Base-by-base conservation (phyloP, 2,888 invertebrate genomes). In the Drosophila rellima region DNA sequence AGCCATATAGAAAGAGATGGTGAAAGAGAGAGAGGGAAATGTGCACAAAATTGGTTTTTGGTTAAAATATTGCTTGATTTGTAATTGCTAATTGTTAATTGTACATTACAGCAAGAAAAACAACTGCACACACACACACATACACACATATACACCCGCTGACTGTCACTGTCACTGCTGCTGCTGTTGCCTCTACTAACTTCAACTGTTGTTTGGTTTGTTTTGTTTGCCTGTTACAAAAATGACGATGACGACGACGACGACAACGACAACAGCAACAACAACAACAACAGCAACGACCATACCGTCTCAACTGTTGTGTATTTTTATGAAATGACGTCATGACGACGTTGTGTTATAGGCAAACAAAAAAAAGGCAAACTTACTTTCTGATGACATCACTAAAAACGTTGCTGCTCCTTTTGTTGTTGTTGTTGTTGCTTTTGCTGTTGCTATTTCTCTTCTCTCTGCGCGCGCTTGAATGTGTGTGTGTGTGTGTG, bases 291-390 rank as follows among this genome's bases (percentile, higher is more conserved):
- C 82, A 61, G 39, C 64, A 48, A 52, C 70, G 68, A 63, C 48
- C 63, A 75, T 72, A 73, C 74, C 68, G 57, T 67, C 78, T 74
- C 72, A 63, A 61, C 64, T 79, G 71, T 70, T 68, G 83, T 86
- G 74, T 90, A 89, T 90, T 90, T 89, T 79, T 83, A 83, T 72
- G 74, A 78, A 85, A 90, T 90, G 90, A 90, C 90, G 90, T 90
- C 90, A 90, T 90, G 80, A 79, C 78, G 71, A 74, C 74, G 80
- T 74, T 79, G 70, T 69, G 71, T 54, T 74, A 69, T 54, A 71
- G 57, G 64, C 84, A 81, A 81, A 74, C 54, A 71, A 59, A 50
- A 62, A 70, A 78, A 82, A 74, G 51, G 66, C 72, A 78, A 88
- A 83, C 83, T 83, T 83, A 83, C 83, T 84, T 89, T 89, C 82